Evolutionary conservation across 1,140 invertebrate species (phyloP), one percentile per base, ranked within the genome.

Genomic region (Calephelis nemesis): DNA sequence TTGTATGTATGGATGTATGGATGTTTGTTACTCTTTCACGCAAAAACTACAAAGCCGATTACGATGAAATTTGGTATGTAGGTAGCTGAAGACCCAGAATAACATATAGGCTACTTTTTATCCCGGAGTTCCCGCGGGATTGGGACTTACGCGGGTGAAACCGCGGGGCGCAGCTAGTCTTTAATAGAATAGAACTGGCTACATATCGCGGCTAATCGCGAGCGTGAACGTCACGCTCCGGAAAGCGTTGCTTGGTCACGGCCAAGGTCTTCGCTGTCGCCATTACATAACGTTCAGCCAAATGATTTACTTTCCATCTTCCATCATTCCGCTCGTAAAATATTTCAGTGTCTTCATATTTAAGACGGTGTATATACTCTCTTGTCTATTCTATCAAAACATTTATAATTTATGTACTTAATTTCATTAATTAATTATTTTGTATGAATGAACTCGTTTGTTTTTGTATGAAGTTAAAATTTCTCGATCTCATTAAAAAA

Each of bases 191-290:
- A 50, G 65, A 47, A 69, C 69, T 83, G 71, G 75, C 82, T 66
- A 45, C 50, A 52, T 82, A 76, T 86, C 78, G 80, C 75, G 72
- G 73, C 78, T 83, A 82, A 79, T 82, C 76, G 78, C 82, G 72
- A 77, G 76, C 73, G 79, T 74, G 74, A 78, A 75, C 68, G 83
- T 82, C 81, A 83, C 78, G 79, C 74, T 84, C 80, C 79, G 82
- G 80, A 73, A 83, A 85, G 73, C 76, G 84, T 81, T 77, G 74
- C 75, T 77, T 88, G 88, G 87, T 90, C 87, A 90, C 80, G 88
- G 87, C 87, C 87, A 89, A 89, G 87, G 88, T 85, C 82, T 85
- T 69, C 74, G 74, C 73, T 79, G 74, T 81, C 75, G 74, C 72
- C 76, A 80, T 90, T 90, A 87, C 76, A 77, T 88, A 88, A 90